These are phyloP conservation scores for Sebastes minor DNA, from an alignment of 2,797 vertebrate genomes.

Conservation along the genomic window DNA sequence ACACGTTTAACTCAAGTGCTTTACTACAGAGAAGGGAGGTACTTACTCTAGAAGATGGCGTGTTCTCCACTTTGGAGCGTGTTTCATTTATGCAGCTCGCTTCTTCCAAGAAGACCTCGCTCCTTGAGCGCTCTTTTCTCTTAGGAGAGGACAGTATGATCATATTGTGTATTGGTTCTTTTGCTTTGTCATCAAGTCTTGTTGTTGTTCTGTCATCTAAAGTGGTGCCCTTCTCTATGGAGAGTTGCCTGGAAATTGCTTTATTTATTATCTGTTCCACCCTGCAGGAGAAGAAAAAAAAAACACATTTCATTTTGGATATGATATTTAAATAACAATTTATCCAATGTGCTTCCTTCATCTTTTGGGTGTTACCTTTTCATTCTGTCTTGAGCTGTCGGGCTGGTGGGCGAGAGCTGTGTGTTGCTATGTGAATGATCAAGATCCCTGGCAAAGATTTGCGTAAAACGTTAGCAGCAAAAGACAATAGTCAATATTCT, in stretches of 20 bases:
- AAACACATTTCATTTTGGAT: background rate
- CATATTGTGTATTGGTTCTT: slow-evolving; percentile 5
- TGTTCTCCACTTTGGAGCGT: slow-evolving; percentile 17
- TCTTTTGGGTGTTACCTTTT: slow-evolving; percentile 39
- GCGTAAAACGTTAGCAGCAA: background rate
- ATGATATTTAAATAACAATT: background rate
- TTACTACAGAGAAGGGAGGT: background rate
- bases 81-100: background rate
- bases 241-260: slow-evolving; percentile 23
- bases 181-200: slow-evolving; percentile 18
- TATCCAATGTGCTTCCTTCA: background rate
- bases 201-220: slow-evolving; percentile 16
- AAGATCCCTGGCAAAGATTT: background rate
- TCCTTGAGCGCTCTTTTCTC: background rate
- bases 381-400: slow-evolving; percentile 22
- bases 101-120: slow-evolving; percentile 12
- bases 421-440: slow-evolving; percentile 28
- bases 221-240: slow-evolving; percentile 11
- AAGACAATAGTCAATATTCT: background rate
- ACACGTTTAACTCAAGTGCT: background rate
- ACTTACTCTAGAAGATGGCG: slow-evolving; percentile 58
- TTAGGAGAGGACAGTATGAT: background rate
- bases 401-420: background rate
- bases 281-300: slow-evolving; percentile 46
- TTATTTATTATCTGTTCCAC: slow-evolving; percentile 35